These are phyloP conservation scores for Leistus spinibarbis DNA, from an alignment of 2,888 invertebrate species.

Conservation along the genomic window DNA sequence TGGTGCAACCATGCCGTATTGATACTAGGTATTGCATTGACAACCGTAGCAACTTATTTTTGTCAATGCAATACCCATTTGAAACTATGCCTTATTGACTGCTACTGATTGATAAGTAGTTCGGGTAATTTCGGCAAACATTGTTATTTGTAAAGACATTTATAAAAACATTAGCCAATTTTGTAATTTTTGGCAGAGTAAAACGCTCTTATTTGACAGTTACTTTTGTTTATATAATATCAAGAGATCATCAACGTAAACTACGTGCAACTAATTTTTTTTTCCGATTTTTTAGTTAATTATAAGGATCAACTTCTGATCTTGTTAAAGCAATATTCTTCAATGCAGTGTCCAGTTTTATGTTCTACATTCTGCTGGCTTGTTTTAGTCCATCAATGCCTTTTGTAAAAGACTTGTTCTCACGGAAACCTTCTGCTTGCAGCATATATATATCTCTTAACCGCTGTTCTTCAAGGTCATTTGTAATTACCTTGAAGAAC, in stretches of 20 bases:
- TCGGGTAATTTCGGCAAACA: too few species aligned
- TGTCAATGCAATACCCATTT: constrained; percentile 25
- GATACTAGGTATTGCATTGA: constrained; percentile 30
- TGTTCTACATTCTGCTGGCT: constrained; percentile 10
- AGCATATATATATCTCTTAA: constrained; percentile 30
- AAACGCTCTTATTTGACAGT: neutral
- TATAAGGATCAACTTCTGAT: constrained; percentile 7
- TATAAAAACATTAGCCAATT: too few species aligned
- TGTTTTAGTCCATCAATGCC: constrained; percentile 20
- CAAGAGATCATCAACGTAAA: constrained; percentile 19
- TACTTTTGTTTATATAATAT: constrained; percentile 27
- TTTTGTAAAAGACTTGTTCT: constrained; percentile 8
- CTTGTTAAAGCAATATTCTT: constrained; percentile 5
- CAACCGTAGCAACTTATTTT: too few species aligned
- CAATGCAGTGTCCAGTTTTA: constrained; percentile 8
- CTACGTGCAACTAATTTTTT: constrained; percentile 6
- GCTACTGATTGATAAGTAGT: constrained; percentile 36
- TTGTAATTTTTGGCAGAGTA: too few species aligned
- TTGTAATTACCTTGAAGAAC: constrained; percentile 31
- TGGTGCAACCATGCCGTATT: too few species aligned
- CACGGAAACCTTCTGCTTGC: constrained; percentile 6
- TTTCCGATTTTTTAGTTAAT: constrained; percentile 6
- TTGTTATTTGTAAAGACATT: too few species aligned
- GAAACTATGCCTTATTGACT: constrained; percentile 27
- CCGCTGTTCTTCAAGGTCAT: too few species aligned